Conservation (phyloP, 2,888 invertebrate genomes). For the Venusia cambrica region DNA sequence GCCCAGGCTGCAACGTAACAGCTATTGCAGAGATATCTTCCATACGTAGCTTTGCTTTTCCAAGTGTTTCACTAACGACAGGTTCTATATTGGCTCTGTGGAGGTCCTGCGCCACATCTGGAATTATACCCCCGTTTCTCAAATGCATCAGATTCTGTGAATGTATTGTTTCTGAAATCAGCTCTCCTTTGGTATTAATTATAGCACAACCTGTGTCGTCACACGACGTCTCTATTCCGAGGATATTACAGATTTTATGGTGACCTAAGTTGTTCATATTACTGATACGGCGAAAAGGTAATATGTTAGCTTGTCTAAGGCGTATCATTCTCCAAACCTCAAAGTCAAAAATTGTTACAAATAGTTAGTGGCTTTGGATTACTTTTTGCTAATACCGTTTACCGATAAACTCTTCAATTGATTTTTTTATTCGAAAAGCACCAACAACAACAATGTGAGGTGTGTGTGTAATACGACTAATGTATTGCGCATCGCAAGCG, state of each 20-base stretch:
- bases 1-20: constrained; percentile 92
- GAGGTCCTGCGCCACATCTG: constrained; percentile 91
- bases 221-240: constrained; percentile 99
- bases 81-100: constrained; percentile 89
- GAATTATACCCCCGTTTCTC: constrained; percentile 93
- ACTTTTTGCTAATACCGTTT: no score
- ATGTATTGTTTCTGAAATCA: constrained; percentile 90
- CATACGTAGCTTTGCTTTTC: constrained; percentile 80
- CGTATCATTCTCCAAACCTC: no score
- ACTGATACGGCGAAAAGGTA: no score
- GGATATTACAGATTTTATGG: constrained; percentile 74
- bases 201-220: constrained; percentile 98
- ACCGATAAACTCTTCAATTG: no score
- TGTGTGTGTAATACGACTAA: no score
- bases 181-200: constrained; percentile 85
- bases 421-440: no score
- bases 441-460: no score
- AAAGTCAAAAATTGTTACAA: no score
- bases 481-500: no score
- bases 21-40: constrained; percentile 93
- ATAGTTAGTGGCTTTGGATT: no score
- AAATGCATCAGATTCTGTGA: constrained; percentile 91
- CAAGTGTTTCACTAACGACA: constrained; percentile 86
- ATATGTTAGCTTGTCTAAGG: no score
- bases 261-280: no score